Evolutionary conservation across 1,140 invertebrate species (phyloP).

Genomic region (Neuroterus valhalla): DNA sequence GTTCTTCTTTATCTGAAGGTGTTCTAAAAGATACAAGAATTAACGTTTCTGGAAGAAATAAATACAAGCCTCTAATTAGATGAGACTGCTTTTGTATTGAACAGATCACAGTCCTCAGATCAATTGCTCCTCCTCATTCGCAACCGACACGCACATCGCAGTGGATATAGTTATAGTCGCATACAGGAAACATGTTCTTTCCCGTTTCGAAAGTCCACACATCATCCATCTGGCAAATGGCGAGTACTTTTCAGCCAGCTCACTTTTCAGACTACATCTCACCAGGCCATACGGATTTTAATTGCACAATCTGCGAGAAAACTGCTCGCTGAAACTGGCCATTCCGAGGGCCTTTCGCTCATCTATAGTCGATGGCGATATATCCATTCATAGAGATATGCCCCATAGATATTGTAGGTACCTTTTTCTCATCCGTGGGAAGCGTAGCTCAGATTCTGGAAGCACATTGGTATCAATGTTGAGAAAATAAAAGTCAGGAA

Average conservation of each 20-base stretch:
- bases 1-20: too few relatives aligned
- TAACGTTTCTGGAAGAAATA: too few relatives aligned
- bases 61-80: too few relatives aligned
- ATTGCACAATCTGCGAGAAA: constrained; percentile 51
- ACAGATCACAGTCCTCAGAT: neutral
- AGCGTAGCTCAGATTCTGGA: constrained; percentile 46
- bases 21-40: too few relatives aligned
- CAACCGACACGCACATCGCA: neutral
- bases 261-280: constrained; percentile 31
- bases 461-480: neutral
- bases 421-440: constrained; percentile 48
- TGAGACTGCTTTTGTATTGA: neutral
- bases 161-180: constrained; percentile 17
- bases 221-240: constrained; percentile 4
- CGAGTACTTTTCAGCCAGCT: constrained; percentile 30
- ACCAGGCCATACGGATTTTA: constrained; percentile 45
- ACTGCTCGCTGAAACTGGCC: constrained; percentile 34
- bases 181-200: constrained; percentile 25
- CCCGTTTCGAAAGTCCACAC: constrained; percentile 24
- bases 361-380: constrained; percentile 15
- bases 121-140: constrained; percentile 24
- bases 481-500: neutral
- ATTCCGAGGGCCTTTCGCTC: too few relatives aligned
- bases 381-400: constrained; percentile 24
- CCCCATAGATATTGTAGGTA: constrained; percentile 23